phyloP scores from a whole-genome alignment of 2,797 vertebrate species.

The Strix occidentalis region DNA sequence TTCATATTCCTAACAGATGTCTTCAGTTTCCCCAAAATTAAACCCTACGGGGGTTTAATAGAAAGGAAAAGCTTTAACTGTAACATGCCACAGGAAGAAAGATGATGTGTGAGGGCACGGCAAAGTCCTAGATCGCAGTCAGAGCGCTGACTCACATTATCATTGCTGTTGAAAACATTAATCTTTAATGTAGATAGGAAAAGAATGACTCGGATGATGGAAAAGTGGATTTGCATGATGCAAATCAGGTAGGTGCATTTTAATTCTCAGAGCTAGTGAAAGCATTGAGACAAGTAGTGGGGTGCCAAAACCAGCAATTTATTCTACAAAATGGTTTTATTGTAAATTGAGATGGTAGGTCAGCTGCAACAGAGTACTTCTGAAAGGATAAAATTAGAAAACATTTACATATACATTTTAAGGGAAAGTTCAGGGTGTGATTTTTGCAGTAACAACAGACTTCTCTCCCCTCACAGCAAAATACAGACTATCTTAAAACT shows the following conservation, averaged over 20 bases:
- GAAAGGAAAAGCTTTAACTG: background rate
- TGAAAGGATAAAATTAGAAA: background rate
- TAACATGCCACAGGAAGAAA: background rate
- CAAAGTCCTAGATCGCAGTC: background rate
- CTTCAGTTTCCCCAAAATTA: background rate
- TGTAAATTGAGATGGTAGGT: slow-evolving; percentile 1
- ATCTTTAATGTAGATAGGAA: background rate
- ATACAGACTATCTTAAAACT: background rate
- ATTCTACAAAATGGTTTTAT: background rate
- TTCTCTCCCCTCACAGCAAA: background rate
- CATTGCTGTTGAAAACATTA: background rate
- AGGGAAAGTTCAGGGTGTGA: background rate
- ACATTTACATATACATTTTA: background rate
- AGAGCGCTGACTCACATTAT: background rate
- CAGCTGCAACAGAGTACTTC: slow-evolving; percentile 29
- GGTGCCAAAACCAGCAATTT: background rate
- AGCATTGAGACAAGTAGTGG: background rate
- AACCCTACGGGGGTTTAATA: background rate
- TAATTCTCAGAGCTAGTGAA: background rate
- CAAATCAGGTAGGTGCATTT: background rate
- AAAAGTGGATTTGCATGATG: background rate
- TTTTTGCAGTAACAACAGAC: background rate
- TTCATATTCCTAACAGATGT: background rate
- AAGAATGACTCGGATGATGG: background rate
- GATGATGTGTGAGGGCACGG: background rate